Evolutionary conservation across 2,113 vertebrate genomes (phyloP), one percentile per base, ranked within the genome.

Genomic region (Antechinus flavipes): DNA sequence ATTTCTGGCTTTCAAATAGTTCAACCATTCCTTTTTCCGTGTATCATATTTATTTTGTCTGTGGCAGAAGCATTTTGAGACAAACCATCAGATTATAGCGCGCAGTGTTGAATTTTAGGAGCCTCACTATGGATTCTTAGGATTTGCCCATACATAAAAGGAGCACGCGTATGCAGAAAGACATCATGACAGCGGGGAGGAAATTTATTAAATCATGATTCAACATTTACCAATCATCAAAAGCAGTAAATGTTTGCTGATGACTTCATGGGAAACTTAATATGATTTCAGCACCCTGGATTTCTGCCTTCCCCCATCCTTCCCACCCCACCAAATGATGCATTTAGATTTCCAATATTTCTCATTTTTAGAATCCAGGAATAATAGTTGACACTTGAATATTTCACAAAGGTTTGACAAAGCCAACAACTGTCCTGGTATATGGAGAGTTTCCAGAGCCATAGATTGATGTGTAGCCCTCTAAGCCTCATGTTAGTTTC

Each of bases 1-100:
- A 54, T 89, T 94, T 91, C 96, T 96, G 90, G 30, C 95, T 93
- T 90, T 76, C 95, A 96, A 92, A 1, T 89, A 56, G 90, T 93
- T 93, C 91, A 58, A 92, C 54, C 56, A 56, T 95, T 92, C 96
- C 95, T 42, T 96, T 61, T 76, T 92, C 46, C 25, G 93, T 89
- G 89, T 14, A 52, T 92, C 42, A 55, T 52, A 90, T 42, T 58
- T 47, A 24, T 92, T 54, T 89, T 91, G 84, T 56, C 52, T 61
- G 56, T 23, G 25, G 91, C 91, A 11, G 55, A 92, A 90, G 47
- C 56, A 95, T 96, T 93, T 93, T 96, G 90, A 96, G 49, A 93
- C 93, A 91, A 50, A 9, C 30, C 54, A 23, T 22, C 24, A 91
- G 84, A 47, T 46, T 54, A 93, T 24, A 93, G 58, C 84, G 89